A percentile compares a stretch with the other conserved stretches of the same genome.
These are phyloP conservation scores for Heteromormyrus szaboi DNA, from an alignment of 2,797 vertebrate genomes.

Conservation along the genomic window DNA sequence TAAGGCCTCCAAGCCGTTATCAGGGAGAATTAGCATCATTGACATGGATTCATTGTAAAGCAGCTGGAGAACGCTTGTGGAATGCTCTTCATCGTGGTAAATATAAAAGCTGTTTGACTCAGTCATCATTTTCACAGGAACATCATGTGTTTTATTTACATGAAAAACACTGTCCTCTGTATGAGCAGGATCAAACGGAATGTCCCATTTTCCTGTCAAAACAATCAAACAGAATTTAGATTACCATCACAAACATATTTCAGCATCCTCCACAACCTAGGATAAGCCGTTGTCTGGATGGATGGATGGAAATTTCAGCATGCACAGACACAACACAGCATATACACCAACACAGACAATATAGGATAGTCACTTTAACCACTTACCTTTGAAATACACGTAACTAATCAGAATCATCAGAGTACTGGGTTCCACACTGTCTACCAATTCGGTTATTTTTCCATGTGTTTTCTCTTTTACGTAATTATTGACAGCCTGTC, in stretches of 20 bases:
- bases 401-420: slow-evolving; percentile 77
- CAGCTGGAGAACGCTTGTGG: slow-evolving; percentile 53
- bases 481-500: slow-evolving; percentile 71
- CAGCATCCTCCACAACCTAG: neutral
- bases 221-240: neutral
- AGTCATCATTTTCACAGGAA: slow-evolving; percentile 64
- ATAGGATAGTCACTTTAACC: neutral
- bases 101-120: neutral
- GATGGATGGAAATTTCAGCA: neutral
- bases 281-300: neutral
- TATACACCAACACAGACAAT: neutral
- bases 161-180: slow-evolving; percentile 45
- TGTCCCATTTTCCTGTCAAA: slow-evolving; percentile 57
- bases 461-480: slow-evolving; percentile 71
- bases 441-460: slow-evolving; percentile 71
- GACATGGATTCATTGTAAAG: slow-evolving; percentile 57
- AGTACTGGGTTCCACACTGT: slow-evolving; percentile 56
- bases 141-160: slow-evolving; percentile 42
- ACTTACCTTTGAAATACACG: slow-evolving; percentile 81
- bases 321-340: neutral
- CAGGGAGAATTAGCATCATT: slow-evolving; percentile 62
- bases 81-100: slow-evolving; percentile 46
- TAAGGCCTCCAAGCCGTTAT: slow-evolving; percentile 43
- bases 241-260: neutral
- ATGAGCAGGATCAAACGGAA: slow-evolving; percentile 41